Conservation (phyloP, 92 coral and sea anemone species). For the Micromussa lordhowensis region DNA sequence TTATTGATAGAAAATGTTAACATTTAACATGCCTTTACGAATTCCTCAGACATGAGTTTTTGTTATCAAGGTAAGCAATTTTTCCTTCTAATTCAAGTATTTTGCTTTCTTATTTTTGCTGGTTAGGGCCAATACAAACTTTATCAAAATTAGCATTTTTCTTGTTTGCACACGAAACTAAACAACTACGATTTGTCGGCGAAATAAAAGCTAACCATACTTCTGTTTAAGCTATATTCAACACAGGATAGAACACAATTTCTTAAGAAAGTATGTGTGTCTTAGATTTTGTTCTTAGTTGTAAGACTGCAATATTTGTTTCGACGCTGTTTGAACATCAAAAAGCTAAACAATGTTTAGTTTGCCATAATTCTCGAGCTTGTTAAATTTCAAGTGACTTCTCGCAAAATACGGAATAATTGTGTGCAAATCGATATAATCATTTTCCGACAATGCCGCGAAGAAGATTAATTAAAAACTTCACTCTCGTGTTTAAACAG, state of each 20-base stretch:
- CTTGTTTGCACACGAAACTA: constrained; percentile 46
- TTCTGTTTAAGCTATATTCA: constrained; percentile 28
- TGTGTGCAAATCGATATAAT: constrained; percentile 64
- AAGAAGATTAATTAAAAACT: constrained; percentile 79
- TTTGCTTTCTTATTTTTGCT: constrained; percentile 51
- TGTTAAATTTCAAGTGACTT: constrained; percentile 63
- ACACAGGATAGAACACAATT: constrained; percentile 14
- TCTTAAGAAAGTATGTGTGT: neutral
- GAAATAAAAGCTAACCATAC: constrained; percentile 42
- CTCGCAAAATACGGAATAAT: constrained; percentile 62
- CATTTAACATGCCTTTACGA: constrained; percentile 15
- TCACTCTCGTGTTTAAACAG: constrained; percentile 79
- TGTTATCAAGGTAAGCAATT: constrained; percentile 35
- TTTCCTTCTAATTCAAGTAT: constrained; percentile 41
- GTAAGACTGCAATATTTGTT: neutral
- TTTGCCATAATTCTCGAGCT: constrained; percentile 46
- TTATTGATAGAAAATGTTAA: constrained; percentile 36
- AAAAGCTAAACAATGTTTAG: constrained; percentile 25
- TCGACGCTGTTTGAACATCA: neutral
- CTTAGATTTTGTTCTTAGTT: neutral
- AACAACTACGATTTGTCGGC: constrained; percentile 57
- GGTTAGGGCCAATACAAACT: constrained; percentile 44
- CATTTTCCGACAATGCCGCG: constrained; percentile 79
- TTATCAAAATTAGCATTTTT: constrained; percentile 51
- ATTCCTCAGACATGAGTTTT: constrained; percentile 31